phyloP scores from a whole-genome alignment of 2,888 invertebrate species.

The Melanophora roralis region DNA sequence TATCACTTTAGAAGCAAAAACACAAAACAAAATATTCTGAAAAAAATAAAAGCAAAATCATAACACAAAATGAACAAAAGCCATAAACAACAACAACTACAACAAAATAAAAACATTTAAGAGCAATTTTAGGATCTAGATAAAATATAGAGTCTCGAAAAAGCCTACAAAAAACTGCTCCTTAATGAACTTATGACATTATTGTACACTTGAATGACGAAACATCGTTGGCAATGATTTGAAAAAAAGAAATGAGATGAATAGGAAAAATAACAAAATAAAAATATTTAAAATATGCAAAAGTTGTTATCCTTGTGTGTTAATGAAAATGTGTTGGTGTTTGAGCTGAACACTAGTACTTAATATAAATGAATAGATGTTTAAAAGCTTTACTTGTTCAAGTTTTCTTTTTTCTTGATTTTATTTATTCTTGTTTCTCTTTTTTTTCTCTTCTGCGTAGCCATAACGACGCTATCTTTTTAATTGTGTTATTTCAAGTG shows the following conservation, averaged over 20 bases:
- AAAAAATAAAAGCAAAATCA: conserved; percentile 13
- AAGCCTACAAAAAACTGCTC: neutral
- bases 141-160: neutral
- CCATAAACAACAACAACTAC: conserved; percentile 30
- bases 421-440: neutral
- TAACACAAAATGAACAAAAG: conserved; percentile 20
- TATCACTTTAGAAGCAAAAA: conserved; percentile 25
- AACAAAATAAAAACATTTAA: neutral
- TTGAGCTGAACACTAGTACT: conserved; percentile 8
- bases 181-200: conserved; percentile 54
- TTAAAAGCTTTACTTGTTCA: conserved; percentile 8
- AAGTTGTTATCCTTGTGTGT: conserved; percentile 15
- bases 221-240: neutral
- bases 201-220: conserved; percentile 6
- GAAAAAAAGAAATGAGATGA: neutral
- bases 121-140: neutral
- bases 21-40: conserved; percentile 2
- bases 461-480: no score
- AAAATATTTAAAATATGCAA: neutral
- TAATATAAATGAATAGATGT: conserved; percentile 11
- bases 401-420: neutral
- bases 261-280: neutral
- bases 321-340: conserved; percentile 8
- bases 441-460: neutral
- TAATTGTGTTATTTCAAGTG: neutral